Conservation (phyloP, 2,888 invertebrate genomes). For the Hipparchia semele region DNA sequence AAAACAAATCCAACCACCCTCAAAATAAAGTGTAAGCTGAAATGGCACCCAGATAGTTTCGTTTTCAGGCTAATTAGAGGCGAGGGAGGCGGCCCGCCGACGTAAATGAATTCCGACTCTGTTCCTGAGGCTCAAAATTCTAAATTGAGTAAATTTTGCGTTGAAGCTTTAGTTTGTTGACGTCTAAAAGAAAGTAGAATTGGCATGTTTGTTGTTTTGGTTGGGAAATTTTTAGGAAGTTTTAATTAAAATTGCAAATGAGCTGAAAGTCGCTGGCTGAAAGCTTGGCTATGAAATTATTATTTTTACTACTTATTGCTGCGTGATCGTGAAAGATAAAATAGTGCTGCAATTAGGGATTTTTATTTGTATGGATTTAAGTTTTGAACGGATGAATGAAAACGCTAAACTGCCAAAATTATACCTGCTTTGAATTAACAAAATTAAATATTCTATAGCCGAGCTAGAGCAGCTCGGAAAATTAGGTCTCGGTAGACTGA, state of each 20-base stretch:
- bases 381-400: background rate
- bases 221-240: slow-evolving; percentile 28
- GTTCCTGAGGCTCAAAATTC: slow-evolving; percentile 43
- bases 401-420: background rate
- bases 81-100: slow-evolving; percentile 53
- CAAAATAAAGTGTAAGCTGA: slow-evolving; percentile 48
- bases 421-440: background rate
- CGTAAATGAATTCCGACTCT: slow-evolving; percentile 56
- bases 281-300: background rate
- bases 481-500: too few relatives aligned
- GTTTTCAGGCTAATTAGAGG: slow-evolving; percentile 79
- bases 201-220: slow-evolving; percentile 41
- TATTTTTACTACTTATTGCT: slow-evolving; percentile 11
- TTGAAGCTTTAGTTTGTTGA: slow-evolving; percentile 42
- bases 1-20: slow-evolving; percentile 50
- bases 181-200: slow-evolving; percentile 44
- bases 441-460: background rate
- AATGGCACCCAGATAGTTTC: slow-evolving; percentile 48
- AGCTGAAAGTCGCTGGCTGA: slow-evolving; percentile 4
- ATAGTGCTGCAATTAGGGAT: slow-evolving; percentile 14
- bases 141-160: slow-evolving; percentile 29
- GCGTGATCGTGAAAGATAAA: slow-evolving; percentile 3
- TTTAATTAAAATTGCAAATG: slow-evolving; percentile 25
- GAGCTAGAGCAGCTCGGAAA: background rate
- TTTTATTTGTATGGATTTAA: background rate